Conservation (phyloP, 1,140 invertebrate genomes). For the Harpegnathos saltator region DNA sequence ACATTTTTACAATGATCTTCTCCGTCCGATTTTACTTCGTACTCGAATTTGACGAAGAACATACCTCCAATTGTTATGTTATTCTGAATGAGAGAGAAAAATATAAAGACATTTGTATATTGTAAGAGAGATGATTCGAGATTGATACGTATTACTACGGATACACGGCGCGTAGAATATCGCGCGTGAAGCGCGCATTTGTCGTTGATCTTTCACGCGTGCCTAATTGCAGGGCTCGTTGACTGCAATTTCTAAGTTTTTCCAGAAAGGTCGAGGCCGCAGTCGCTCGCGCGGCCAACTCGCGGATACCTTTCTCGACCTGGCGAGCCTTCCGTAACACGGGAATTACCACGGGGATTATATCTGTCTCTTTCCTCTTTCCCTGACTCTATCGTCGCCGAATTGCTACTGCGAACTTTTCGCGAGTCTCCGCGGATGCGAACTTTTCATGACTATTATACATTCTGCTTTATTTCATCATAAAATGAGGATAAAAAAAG, state of each 20-base stretch:
- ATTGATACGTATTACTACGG: conserved; percentile 20
- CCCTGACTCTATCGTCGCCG: not conserved
- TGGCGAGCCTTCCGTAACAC: conserved; percentile 44
- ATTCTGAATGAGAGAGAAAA: not conserved
- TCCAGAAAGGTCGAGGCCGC: conserved; percentile 70
- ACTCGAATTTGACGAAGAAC: too few relatives aligned
- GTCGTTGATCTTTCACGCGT: conserved; percentile 51
- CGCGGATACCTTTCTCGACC: conserved; percentile 45
- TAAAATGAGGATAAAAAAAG: too few relatives aligned
- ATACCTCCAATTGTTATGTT: not conserved
- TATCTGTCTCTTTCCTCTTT: not conserved
- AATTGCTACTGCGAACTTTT: conserved; percentile 44
- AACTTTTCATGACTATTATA: not conserved
- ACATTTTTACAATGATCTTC: too few relatives aligned
- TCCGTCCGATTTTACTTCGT: too few relatives aligned
- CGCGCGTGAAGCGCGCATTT: not conserved
- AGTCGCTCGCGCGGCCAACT: conserved; percentile 24
- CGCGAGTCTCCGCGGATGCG: not conserved
- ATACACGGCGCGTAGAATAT: conserved; percentile 17
- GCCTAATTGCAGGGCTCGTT: conserved; percentile 25
- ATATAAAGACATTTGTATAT: not conserved
- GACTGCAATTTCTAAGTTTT: conserved; percentile 59
- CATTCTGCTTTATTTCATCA: too few relatives aligned
- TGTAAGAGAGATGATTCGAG: not conserved
- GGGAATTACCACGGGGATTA: conserved; percentile 41